Evolutionary conservation across 2,888 invertebrate species (phyloP).

Genomic region (Synanthedon vespiformis): DNA sequence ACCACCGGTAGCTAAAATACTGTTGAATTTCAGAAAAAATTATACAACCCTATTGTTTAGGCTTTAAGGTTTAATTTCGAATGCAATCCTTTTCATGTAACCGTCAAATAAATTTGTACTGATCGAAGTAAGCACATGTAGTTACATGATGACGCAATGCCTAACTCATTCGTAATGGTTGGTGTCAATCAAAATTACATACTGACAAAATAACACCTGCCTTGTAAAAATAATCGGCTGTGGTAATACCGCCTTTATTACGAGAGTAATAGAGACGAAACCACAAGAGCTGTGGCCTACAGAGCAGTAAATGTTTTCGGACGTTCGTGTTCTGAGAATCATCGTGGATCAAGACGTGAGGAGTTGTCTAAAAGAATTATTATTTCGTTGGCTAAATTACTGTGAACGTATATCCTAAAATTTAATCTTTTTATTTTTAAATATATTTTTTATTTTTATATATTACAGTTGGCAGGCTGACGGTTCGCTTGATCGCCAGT

Average conservation of each 20-base stretch:
- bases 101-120: not conserved
- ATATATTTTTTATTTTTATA: no score
- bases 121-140: slow-evolving; percentile 22
- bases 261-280: slow-evolving; percentile 12
- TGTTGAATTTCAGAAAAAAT: not conserved
- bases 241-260: slow-evolving; percentile 28
- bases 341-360: slow-evolving; percentile 36
- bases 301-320: slow-evolving; percentile 21
- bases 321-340: slow-evolving; percentile 44
- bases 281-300: slow-evolving; percentile 8
- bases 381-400: slow-evolving; percentile 5
- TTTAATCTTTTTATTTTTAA: no score
- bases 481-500: no score
- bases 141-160: slow-evolving; percentile 62
- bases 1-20: not conserved
- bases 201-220: slow-evolving; percentile 48
- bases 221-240: slow-evolving; percentile 22
- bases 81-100: not conserved
- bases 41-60: not conserved
- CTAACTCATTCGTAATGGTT: slow-evolving; percentile 62
- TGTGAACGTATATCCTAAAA: no score
- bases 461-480: no score
- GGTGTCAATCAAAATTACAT: slow-evolving; percentile 69
- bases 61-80: not conserved
- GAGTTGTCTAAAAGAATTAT: slow-evolving; percentile 36